Conservation (phyloP, 2,113 vertebrate species). For the Ariopsis seemanni region DNA sequence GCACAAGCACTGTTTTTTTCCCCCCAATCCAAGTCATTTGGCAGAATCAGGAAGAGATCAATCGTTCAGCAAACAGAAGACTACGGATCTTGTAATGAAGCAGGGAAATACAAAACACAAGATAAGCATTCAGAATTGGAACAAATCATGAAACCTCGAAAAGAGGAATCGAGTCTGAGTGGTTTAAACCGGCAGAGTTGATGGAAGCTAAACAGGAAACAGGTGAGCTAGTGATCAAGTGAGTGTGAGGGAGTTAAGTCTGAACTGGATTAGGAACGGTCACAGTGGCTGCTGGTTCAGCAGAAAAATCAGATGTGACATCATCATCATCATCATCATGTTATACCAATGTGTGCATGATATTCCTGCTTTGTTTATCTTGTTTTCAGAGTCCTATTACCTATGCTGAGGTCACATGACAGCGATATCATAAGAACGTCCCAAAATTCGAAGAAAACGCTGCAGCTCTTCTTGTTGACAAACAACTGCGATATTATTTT, state of each 20-base stretch:
- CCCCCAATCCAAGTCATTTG: background rate
- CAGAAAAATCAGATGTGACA: background rate
- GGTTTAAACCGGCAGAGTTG: background rate
- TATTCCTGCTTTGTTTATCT: background rate
- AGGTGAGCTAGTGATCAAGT: background rate
- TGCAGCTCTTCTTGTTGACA: slow-evolving; percentile 77
- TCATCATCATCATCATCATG: background rate
- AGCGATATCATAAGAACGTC: slow-evolving; percentile 62
- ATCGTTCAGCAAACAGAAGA: background rate
- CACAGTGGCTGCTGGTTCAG: background rate
- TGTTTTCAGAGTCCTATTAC: slow-evolving; percentile 81
- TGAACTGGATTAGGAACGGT: background rate
- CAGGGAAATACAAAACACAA: background rate
- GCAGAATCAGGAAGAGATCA: background rate
- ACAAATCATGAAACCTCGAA: background rate
- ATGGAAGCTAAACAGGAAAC: background rate
- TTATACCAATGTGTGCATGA: background rate
- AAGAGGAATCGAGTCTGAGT: background rate
- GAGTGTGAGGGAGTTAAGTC: background rate
- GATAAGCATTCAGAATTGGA: background rate
- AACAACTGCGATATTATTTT: slow-evolving; percentile 63
- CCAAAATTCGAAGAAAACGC: slow-evolving; percentile 76
- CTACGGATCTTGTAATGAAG: background rate
- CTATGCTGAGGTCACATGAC: slow-evolving; percentile 91
- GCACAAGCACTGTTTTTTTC: too few relatives aligned